phyloP scores from a whole-genome alignment of 2,888 invertebrate species.

The Parthenolecanium corni region DNA sequence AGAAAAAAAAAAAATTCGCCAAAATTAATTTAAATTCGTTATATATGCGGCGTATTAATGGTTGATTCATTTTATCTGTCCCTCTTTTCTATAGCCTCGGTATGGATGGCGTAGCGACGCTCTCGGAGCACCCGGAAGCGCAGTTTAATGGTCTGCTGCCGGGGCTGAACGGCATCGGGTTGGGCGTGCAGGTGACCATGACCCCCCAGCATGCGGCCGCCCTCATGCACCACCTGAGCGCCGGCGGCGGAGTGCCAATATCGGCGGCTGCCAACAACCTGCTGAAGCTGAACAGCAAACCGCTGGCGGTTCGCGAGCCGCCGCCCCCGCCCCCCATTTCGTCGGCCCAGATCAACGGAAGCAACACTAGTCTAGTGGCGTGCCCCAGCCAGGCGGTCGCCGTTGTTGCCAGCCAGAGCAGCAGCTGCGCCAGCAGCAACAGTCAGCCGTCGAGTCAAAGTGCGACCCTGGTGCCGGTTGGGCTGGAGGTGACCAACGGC shows the following conservation, averaged over 20 bases:
- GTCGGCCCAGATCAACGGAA: conserved; percentile 30
- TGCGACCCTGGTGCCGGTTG: conserved; percentile 28
- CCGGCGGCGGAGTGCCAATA: conserved; percentile 20
- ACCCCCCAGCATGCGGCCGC: conserved; percentile 33
- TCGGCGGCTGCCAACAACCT: conserved; percentile 24
- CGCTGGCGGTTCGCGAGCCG: conserved; percentile 22
- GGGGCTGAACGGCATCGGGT: conserved; percentile 34
- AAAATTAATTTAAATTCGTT: not conserved
- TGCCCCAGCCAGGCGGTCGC: not conserved
- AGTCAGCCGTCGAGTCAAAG: conserved; percentile 13
- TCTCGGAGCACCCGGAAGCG: conserved; percentile 34
- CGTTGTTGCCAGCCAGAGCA: not conserved
- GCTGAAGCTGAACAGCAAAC: conserved; percentile 26
- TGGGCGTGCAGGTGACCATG: conserved; percentile 33
- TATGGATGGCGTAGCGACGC: conserved; percentile 35
- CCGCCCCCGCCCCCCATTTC: conserved; percentile 16
- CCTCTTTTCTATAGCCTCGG: conserved; percentile 34
- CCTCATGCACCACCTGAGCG: conserved; percentile 25
- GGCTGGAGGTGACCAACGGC: conserved; percentile 26
- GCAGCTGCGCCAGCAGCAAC: not conserved
- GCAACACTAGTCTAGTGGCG: conserved; percentile 9
- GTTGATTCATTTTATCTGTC: conserved; percentile 11
- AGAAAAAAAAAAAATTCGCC: conserved; percentile 6
- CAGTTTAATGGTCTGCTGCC: conserved; percentile 35
- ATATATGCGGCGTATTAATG: not conserved